Base-by-base conservation (phyloP, 2,113 vertebrate species). In the Trogon melanurus region DNA sequence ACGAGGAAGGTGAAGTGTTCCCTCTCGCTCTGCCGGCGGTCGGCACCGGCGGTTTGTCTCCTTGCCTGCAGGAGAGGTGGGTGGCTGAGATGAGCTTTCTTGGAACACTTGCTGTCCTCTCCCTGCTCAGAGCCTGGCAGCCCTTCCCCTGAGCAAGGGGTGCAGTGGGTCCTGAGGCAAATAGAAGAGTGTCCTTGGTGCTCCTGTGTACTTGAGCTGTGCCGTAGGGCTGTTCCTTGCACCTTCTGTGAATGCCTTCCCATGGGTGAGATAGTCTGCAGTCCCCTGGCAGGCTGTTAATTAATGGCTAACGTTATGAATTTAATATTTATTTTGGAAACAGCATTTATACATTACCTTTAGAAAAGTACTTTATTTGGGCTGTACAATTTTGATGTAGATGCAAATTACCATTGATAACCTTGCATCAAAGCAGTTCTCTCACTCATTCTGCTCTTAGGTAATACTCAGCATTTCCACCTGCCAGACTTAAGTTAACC, bases 121-220 rank as follows among this genome's bases (percentile, higher is more conserved):
- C 12, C n/a, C 27, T 34, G 32, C 64, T 61, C 21, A 1, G 62
- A 44, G 30, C 18, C 51, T 65, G 36, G 19, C 48, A 36, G n/a
- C 11, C 25, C 41, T 56, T 70, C 22, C 30, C 23, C 30, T 62
- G 21, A 20, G 62, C 50, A 34, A 30, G 20, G 30, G 12, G 3
- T 36, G 16, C 50, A 7, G 9, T 30, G 27, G 4, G 22, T 88
- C 30, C 30, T 38, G 17, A 14, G 50, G 16, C 0, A 0, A 53
- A 22, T 5, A 25, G 29, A 51, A 36, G 16, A 34, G 38, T 15
- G 19, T 60, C 29, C 45, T 47, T 45, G 9, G 23, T 16, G 48
- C 64, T 58, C 50, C 5, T 14, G 3, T 15, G 21, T 48, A 11
- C n/a, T 66, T 62, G 73, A 17, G 56, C 23, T 79, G 10, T 54